Base-by-base conservation (phyloP, 2,113 vertebrate species). In the Forbesichthys papilliferus region DNA sequence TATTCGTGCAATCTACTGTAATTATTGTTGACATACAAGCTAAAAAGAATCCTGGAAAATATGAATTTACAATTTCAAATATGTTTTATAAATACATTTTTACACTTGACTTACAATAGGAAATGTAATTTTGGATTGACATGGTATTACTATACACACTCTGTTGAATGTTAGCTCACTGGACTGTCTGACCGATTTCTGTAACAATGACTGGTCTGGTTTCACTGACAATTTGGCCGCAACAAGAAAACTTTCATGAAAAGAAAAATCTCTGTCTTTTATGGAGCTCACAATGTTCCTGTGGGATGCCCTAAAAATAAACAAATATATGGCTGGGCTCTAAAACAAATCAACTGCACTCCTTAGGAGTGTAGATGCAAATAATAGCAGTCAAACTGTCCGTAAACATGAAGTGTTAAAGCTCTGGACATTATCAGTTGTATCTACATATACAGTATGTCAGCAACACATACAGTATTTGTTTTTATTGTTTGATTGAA, bases 271-370 rank as follows among this genome's bases (percentile, higher is more conserved):
- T 71, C 0, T n/a, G 18, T 2, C 20, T 20, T 20, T 20, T 20
- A 20, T 27, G 20, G 20, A 20, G 20, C 20, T 20, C 20, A 20
- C 20, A 20, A 20, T 33, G 9, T 76, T 57, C 77, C 77, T 71
- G 0, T n/a, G 18, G 69, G 66, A 33, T 57, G 7, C 5, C 54
- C 54, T 20, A 1, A 11, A 20, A 10, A 18, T 18, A 59, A 77
- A 71, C 73, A 73, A 83, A 87, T 73, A 66, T 60, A 46, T 74
- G 70, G 69, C 70, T 4, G 36, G 36, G 4, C 63, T 61, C 52
- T n/a, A 11, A 68, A 69, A 69, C 55, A 20, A 48, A 81, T 73
- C 57, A 61, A 48, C 54, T 9, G 5, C 56, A 68, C 55, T 8
- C 56, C 59, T 66, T 80, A 69, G 36, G 20, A 20, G 20, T 20